Percentiles rank a stretch among this genome's conserved stretches.
Evolutionary conservation across 2,113 vertebrate species (phyloP).

Genomic region (Sigmodon hispidus): DNA sequence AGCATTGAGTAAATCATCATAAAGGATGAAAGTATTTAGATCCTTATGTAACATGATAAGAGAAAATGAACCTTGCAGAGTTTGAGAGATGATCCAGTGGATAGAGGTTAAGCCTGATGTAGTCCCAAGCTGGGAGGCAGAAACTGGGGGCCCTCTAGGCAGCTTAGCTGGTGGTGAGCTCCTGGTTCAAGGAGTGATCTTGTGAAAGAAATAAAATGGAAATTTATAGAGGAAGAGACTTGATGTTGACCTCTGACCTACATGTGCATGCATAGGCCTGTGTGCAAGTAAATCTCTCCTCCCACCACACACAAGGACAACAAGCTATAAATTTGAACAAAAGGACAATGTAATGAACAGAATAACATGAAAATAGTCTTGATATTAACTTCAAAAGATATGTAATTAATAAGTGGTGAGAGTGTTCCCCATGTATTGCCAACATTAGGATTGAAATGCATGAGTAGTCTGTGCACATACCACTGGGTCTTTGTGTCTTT

Average conservation of each 20-base stretch:
- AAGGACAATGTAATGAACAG: background rate
- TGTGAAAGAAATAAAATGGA: background rate
- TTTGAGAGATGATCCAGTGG: background rate
- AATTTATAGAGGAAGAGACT: background rate
- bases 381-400: background rate
- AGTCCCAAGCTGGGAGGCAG: background rate
- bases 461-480: too few relatives aligned
- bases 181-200: background rate
- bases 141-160: background rate
- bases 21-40: background rate
- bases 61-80: background rate
- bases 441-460: background rate
- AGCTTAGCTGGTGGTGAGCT: background rate
- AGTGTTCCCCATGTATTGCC: background rate
- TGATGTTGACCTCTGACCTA: background rate
- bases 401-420: background rate
- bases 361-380: constrained; percentile 31
- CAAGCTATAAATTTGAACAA: background rate
- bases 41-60: background rate
- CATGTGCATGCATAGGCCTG: background rate
- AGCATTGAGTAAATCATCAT: background rate
- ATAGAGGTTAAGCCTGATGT: background rate
- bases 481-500: background rate
- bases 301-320: background rate
- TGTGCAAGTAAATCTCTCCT: too few relatives aligned